Evolutionary conservation across 2,113 vertebrate species (phyloP), one percentile per base, ranked within the genome.

Genomic region (Pampusana beccarii): DNA sequence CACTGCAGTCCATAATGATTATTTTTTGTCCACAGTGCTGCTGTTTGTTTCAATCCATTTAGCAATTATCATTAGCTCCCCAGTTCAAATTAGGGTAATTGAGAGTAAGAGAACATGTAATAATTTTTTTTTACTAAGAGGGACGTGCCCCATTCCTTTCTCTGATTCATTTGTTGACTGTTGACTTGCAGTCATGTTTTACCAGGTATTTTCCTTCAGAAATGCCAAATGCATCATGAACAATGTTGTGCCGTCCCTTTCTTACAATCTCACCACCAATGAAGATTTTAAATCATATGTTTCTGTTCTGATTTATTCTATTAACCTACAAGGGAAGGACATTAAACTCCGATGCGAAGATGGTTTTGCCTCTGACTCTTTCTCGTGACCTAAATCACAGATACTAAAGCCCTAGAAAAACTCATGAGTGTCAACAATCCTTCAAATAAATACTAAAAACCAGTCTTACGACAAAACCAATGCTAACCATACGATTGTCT

Each of bases 41-140:
- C 61, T 89, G 66, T 84, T 81, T 87, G 72, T 93, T 94, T 93
- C 88, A 93, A 94, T 50, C 57, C 83, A 92, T 91, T 96, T 91
- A 92, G 73, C 77, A 94, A 92, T 65, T 80, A 54, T 84, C 88
- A 91, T 91, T 69, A 91, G 83, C 53, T 91, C 36, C 28, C 51
- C 48, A 48, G 46, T 90, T 78, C 72, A 91, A 87, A 77, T 87
- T 66, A 87, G 62, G 54, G 70, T 87, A 94, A 95, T 51, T 82
- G 77, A 92, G 61, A 94, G 77, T 46, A 92, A 62, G 57, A 85
- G 73, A 93, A 75, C 46, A 67, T 2, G 53, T 50, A 95, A 75
- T 69, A 40, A 60, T 34, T 15, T 9, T 66, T 66, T 95, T 92
- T 85, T 40, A 53, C 36, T n/a, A 16, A 46, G 62, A 58, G 50